Evolutionary conservation across 2,888 invertebrate species (phyloP).

Genomic region (Colletes collaris): DNA sequence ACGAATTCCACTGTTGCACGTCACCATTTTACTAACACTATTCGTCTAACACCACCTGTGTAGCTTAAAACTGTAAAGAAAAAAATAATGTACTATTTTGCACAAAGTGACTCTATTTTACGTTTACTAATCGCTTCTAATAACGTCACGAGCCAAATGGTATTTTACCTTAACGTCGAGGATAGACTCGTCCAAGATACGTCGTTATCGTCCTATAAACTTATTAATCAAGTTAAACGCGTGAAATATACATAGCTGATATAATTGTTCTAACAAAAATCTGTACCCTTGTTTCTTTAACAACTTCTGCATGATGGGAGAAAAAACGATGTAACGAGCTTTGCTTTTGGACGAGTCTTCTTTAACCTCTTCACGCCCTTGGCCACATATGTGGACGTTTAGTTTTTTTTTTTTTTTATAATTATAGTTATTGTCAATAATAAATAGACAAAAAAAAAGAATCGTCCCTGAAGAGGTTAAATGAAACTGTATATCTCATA

Average conservation of each 20-base stretch:
- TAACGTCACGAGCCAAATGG: background rate
- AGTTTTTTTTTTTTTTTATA: no score
- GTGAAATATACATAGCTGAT: no score
- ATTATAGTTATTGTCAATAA: no score
- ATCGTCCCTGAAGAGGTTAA: background rate
- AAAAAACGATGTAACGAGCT: background rate
- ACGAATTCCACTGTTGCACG: background rate
- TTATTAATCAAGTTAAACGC: no score
- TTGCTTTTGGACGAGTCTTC: slow-evolving; percentile 12
- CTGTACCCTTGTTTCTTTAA: background rate
- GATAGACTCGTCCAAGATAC: slow-evolving; percentile 14
- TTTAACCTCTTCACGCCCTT: no score
- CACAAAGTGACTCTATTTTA: background rate
- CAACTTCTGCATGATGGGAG: no score
- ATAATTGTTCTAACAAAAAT: background rate
- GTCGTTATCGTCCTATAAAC: no score
- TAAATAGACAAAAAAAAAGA: no score
- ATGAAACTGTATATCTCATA: background rate
- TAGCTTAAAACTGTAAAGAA: background rate
- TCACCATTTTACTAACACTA: slow-evolving; percentile 6
- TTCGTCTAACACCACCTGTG: background rate
- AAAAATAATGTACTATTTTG: slow-evolving; percentile 7
- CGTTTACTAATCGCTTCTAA: background rate
- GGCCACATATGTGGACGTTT: no score
- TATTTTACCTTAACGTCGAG: slow-evolving; percentile 8